Evolutionary conservation across 2,113 vertebrate species (phyloP), one percentile per base, ranked within the genome.

Genomic region (Apodemus sylvaticus): DNA sequence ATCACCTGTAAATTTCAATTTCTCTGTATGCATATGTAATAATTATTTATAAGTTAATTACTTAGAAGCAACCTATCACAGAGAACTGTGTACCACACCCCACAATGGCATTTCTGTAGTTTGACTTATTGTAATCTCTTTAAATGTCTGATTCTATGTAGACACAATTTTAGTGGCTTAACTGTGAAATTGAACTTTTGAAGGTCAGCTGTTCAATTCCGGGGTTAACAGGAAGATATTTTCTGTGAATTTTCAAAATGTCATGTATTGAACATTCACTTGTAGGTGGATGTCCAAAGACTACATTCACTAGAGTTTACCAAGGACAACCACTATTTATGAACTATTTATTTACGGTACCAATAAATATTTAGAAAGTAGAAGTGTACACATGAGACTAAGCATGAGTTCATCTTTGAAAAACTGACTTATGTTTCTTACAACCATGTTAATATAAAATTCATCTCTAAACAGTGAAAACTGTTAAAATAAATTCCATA

Each of bases 371-470:
- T 42, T 36, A 31, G 36, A 81, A 91, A 39, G 45, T 53, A 66
- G 31, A 60, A 71, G 13, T 4, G n/a, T 39, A 39, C 12, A n/a
- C 24, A 26, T 29, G 9, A 93, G 89, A 55, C 14, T 51, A 48
- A 87, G 42, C 6, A 0, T 60, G 60, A 92, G 14, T 31, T 31
- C 42, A 22, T 79, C 55, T 78, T 89, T 89, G 58, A 89, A 64
- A 70, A 86, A 39, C 22, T 64, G 8, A 71, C 12, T 48, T 60
- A 7, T 58, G 17, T 87, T 96, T 92, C 24, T 55, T 92, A 22
- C 58, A 74, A 87, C 55, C 78, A 31, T 89, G 62, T 94, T 90
- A 85, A 85, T 90, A 86, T 70, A 90, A 90, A 90, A 86, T 70
- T 73, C 5, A 36, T 42, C 31, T 90, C 86, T 60, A 70, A 70